These are phyloP conservation scores for Synanthedon tipuliformis DNA, from an alignment of 2,888 invertebrate genomes.

Conservation along the genomic window DNA sequence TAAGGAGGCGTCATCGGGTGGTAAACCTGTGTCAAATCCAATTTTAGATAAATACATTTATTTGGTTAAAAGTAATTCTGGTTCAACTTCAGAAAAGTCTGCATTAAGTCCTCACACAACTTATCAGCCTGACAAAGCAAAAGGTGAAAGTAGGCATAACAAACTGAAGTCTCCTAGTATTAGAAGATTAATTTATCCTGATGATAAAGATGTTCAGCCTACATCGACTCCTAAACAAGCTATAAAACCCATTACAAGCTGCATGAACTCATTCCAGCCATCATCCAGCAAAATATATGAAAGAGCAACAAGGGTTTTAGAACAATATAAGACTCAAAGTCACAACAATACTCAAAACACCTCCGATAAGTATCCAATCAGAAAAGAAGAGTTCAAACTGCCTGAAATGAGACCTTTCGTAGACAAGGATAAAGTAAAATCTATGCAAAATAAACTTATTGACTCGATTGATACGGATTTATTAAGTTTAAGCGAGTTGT, in stretches of 20 bases:
- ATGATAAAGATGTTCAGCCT: constrained; percentile 47
- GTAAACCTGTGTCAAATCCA: constrained; percentile 36
- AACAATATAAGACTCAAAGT: constrained; percentile 51
- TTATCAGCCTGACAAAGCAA: neutral
- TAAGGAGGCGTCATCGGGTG: constrained; percentile 45
- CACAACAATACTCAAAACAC: constrained; percentile 29
- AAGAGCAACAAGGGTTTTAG: constrained; percentile 50
- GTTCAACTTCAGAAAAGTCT: constrained; percentile 11
- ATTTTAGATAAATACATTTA: constrained; percentile 60
- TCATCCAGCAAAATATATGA: constrained; percentile 58
- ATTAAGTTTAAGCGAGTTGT: constrained; percentile 73
- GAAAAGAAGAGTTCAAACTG: constrained; percentile 50
- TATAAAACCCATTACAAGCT: constrained; percentile 17
- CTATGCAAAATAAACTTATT: constrained; percentile 32
- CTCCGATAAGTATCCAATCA: constrained; percentile 26
- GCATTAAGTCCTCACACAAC: neutral
- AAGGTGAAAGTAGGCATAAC: constrained; percentile 7
- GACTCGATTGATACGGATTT: constrained; percentile 57
- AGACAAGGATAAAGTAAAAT: constrained; percentile 22
- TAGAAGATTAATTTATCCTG: constrained; percentile 44
- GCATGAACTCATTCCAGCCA: constrained; percentile 40
- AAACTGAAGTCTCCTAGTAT: constrained; percentile 37
- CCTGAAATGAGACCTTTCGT: constrained; percentile 51
- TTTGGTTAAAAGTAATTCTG: constrained; percentile 41
- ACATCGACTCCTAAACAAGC: constrained; percentile 54